Base-by-base conservation (phyloP, 53 echinoderm and acorn worm genomes). In the Crossaster papposus region DNA sequence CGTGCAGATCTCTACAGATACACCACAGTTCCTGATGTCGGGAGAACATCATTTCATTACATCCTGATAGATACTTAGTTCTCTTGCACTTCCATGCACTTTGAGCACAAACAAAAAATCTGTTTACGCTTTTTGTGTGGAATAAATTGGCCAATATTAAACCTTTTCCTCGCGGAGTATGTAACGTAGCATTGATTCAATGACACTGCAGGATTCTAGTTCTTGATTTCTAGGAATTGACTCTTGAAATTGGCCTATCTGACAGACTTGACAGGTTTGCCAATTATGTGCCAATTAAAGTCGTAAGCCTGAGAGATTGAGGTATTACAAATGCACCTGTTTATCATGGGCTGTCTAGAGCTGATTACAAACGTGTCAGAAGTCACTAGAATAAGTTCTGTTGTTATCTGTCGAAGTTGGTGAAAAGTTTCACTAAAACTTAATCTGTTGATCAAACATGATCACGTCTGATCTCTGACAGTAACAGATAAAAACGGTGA, bases 1-100 rank as follows among this genome's bases (percentile, higher is more conserved):
- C 68, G 68, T 68, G 68, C 68, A 20, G 36, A 73, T 13, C 35
- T 73, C 28, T 34, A 30, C 23, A 70, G 70, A 73, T 73, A 32
- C 35, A 36, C 74, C 11, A 32, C 23, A 73, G 74, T 73, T 73
- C 33, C 74, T 73, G 34, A 73, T 73, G 33, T 73, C 36, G 30
- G 28, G 9, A 30, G 18, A 73, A 35, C 35, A 73, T 73, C 13
- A 20, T 58, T 58, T 2, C 58, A 58, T 58, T 58, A 58, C 9
- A 68, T 68, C 68, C 68, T 23, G 28, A 11, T 68, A 23, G 68
- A 68, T n/a, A 58, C 44, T 44, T 44, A 58, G 0, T 58, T 58
- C 58, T 58, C 58, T 18, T 58, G 58, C 58, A 58, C 15, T 58
- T 58, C 17, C 44, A 7, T 44, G 44, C n/a, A n/a, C n/a, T n/a